phyloP scores from a whole-genome alignment of 2,888 invertebrate species.

The Agonopterix subpropinquella region DNA sequence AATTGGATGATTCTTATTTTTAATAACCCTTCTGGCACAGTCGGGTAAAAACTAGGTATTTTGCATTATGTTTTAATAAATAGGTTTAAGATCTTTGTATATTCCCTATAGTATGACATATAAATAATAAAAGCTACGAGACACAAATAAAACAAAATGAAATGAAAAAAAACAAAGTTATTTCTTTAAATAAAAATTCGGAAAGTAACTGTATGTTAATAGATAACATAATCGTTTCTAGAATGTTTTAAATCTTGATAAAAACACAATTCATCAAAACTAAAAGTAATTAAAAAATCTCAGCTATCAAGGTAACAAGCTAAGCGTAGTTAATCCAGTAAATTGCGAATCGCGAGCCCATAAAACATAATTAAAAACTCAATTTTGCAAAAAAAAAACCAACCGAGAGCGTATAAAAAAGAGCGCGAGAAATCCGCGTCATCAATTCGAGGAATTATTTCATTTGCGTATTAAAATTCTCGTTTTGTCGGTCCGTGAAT shows the following conservation, averaged over 20 bases:
- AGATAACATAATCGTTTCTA: neutral
- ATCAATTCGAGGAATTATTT: conserved; percentile 74
- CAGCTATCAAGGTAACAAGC: conserved; percentile 28
- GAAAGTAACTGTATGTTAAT: no score
- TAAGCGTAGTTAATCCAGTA: conserved; percentile 62
- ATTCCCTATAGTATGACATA: no score
- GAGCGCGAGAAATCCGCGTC: conserved; percentile 56
- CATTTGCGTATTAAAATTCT: conserved; percentile 73
- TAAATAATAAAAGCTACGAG: no score
- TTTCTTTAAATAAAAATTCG: no score
- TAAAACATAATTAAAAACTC: conserved; percentile 74
- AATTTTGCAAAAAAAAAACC: conserved; percentile 47
- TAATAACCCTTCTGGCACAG: no score
- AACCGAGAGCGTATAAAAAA: conserved; percentile 24
- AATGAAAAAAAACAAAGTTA: no score
- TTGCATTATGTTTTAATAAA: no score
- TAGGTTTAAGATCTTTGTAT: no score
- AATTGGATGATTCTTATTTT: no score
- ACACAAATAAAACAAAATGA: no score
- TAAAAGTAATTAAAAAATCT: conserved; percentile 24
- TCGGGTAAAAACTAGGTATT: no score
- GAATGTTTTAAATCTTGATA: conserved; percentile 1
- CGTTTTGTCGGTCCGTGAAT: conserved; percentile 70
- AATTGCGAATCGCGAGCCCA: conserved; percentile 68
- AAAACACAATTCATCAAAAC: conserved; percentile 23